These are phyloP conservation scores for Tachyglossus aculeatus DNA, from an alignment of 2,797 vertebrate species.

Conservation along the genomic window DNA sequence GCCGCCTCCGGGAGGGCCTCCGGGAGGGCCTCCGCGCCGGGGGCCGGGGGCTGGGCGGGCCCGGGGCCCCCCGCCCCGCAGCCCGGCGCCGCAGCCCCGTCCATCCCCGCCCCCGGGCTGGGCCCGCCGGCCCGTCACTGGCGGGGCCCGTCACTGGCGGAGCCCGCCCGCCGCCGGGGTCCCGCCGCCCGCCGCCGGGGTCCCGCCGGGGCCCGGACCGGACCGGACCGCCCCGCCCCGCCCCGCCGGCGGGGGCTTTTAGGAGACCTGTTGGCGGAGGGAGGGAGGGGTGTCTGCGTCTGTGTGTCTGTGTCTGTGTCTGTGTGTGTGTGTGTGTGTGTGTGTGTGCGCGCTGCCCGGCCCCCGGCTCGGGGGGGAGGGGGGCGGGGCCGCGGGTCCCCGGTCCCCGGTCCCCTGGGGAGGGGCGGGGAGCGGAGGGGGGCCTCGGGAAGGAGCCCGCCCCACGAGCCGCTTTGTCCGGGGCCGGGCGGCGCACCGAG, in stretches of 20 bases:
- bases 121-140: not conserved
- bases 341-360: not conserved
- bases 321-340: too few species aligned
- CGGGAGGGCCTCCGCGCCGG: conserved; percentile 10
- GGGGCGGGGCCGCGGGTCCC: conserved; percentile 20
- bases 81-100: conserved; percentile 38
- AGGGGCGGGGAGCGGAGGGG: not conserved
- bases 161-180: not conserved
- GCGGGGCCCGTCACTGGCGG: conserved; percentile 9
- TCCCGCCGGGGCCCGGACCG: conserved; percentile 35
- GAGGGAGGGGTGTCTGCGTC: too few species aligned
- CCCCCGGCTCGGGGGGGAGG: conserved; percentile 1
- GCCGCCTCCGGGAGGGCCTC: conserved; percentile 59
- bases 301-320: too few species aligned
- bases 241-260: not conserved
- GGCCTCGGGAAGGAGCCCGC: conserved; percentile 2
- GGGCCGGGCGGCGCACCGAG: conserved; percentile 3
- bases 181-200: conserved; percentile 24
- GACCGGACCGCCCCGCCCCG: too few species aligned
- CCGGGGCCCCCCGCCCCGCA: not conserved
- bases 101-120: too few species aligned
- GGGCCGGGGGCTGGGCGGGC: conserved; percentile 9
- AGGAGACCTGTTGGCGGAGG: too few species aligned
- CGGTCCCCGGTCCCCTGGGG: not conserved
- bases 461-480: not conserved